These are phyloP conservation scores for Xestia c-nigrum DNA, from an alignment of 2,888 invertebrate species.

Conservation along the genomic window DNA sequence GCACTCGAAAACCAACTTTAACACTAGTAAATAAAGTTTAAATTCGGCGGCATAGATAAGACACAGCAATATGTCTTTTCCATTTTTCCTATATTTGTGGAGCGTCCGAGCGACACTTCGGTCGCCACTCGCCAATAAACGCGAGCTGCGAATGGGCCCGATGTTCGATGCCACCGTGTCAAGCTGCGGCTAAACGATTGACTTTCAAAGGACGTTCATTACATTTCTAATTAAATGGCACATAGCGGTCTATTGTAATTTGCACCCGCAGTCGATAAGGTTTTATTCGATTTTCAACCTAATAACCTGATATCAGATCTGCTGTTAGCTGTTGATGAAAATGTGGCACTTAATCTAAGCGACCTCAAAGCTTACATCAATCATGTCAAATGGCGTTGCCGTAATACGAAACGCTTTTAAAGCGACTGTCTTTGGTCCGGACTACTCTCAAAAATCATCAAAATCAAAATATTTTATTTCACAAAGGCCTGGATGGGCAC, in stretches of 20 bases:
- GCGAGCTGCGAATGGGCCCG: conserved; percentile 59
- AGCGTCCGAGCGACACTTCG: conserved; percentile 67
- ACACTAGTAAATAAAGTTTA: conserved; percentile 36
- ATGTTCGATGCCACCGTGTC: conserved; percentile 57
- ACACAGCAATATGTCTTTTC: conserved; percentile 70
- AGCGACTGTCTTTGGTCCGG: background rate
- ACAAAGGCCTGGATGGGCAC: too few relatives aligned
- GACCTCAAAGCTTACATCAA: background rate
- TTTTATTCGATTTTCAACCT: background rate
- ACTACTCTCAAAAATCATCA: too few relatives aligned
- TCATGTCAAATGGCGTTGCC: background rate
- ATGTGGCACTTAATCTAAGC: background rate
- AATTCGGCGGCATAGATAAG: conserved; percentile 22
- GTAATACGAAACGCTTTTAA: background rate
- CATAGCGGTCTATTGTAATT: background rate
- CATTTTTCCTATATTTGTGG: conserved; percentile 75
- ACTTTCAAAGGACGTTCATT: conserved; percentile 39
- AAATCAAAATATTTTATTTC: too few relatives aligned
- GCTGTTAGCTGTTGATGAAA: background rate
- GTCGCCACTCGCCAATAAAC: conserved; percentile 72
- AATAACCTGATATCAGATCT: too few relatives aligned
- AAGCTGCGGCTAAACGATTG: conserved; percentile 43
- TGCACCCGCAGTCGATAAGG: background rate
- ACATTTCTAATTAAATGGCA: conserved; percentile 30
- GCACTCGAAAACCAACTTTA: conserved; percentile 52